phyloP scores from a whole-genome alignment of 2,797 vertebrate species.

The Acanthurus lineatus region DNA sequence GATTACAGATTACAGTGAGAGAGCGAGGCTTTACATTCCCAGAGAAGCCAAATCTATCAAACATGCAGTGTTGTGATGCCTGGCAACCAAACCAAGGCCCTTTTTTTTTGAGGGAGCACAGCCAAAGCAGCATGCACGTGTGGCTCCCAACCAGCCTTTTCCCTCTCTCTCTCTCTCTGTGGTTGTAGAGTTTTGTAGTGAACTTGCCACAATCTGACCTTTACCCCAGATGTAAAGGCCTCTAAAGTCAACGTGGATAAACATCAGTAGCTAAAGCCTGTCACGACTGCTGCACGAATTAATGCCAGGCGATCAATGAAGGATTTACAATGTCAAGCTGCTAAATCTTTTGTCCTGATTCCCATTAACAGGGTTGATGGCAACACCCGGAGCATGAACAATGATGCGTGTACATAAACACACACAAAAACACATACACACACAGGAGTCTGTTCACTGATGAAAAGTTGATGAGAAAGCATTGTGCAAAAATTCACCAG shows the following conservation, averaged over 20 bases:
- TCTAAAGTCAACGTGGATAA: conserved; percentile 74
- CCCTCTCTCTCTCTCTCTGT: conserved; percentile 54
- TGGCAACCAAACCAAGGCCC: conserved; percentile 48
- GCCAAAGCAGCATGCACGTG: conserved; percentile 16
- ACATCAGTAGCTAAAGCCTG: conserved; percentile 67
- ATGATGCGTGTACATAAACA: background rate
- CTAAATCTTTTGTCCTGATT: conserved; percentile 63
- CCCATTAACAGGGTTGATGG: conserved; percentile 54
- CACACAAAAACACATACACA: background rate
- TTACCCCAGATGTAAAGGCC: conserved; percentile 72
- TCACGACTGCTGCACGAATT: conserved; percentile 52
- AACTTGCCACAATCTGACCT: conserved; percentile 70
- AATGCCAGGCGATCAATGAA: conserved; percentile 73
- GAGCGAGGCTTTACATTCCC: conserved; percentile 66
- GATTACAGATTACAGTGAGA: conserved; percentile 65
- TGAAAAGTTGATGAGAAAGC: background rate
- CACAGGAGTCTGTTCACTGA: background rate
- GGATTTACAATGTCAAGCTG: conserved; percentile 76
- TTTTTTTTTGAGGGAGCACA: conserved; percentile 9
- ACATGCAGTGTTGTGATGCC: conserved; percentile 36
- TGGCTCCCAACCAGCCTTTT: conserved; percentile 52
- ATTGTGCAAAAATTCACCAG: background rate
- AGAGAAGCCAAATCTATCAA: conserved; percentile 53
- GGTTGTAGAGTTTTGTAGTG: conserved; percentile 40
- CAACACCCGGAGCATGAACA: conserved; percentile 43